These are phyloP conservation scores for Philopotamus ludificatus DNA, from an alignment of 1,140 invertebrate species.

Conservation along the genomic window DNA sequence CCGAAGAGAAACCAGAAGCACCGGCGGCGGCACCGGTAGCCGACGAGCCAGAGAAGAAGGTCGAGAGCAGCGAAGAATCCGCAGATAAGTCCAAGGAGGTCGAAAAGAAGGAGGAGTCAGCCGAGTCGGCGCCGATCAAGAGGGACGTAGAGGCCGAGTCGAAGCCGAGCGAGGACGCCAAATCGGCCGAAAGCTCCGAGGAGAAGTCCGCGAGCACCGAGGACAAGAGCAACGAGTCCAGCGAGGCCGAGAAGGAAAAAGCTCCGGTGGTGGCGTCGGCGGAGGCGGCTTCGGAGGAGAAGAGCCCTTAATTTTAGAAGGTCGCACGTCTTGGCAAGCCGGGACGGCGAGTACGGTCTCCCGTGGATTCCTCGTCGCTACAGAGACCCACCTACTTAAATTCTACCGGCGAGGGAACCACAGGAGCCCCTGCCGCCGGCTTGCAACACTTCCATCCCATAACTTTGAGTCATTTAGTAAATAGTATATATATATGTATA, in stretches of 20 bases:
- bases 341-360: constrained; percentile 2
- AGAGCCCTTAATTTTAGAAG: too few relatives aligned
- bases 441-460: constrained; percentile 11
- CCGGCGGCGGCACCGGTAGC: constrained; percentile 14
- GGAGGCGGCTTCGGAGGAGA: constrained; percentile 26
- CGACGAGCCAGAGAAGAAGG: not conserved
- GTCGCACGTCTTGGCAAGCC: not conserved
- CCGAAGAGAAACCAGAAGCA: constrained; percentile 1
- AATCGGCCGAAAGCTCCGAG: constrained; percentile 32
- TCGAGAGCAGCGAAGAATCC: not conserved
- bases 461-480: constrained; percentile 34
- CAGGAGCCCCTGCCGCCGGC: constrained; percentile 2
- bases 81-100: constrained; percentile 2
- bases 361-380: not conserved
- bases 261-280: constrained; percentile 28
- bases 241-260: constrained; percentile 26
- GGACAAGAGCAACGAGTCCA: constrained; percentile 23
- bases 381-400: constrained; percentile 22
- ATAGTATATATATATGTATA: too few relatives aligned
- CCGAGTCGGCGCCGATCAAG: not conserved
- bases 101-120: not conserved
- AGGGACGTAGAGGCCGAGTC: constrained; percentile 1
- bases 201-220: constrained; percentile 31
- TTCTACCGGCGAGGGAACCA: constrained; percentile 1
- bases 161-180: constrained; percentile 14